Conservation (phyloP, 2,797 vertebrate genomes). For the Xerus rutilus region DNA sequence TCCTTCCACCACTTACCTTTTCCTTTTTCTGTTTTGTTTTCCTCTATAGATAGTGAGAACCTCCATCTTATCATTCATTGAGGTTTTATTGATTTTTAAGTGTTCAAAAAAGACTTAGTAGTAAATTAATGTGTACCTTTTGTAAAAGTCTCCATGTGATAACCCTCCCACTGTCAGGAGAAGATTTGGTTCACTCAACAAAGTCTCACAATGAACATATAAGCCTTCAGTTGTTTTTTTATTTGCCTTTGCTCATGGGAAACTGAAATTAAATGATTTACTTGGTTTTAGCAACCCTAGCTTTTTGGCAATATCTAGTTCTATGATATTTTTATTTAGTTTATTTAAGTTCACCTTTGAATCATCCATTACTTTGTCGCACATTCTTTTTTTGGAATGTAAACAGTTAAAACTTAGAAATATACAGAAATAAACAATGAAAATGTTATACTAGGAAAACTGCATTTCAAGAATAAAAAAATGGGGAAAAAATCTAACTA, state of each 20-base stretch:
- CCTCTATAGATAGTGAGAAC: not conserved
- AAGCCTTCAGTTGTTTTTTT: not conserved
- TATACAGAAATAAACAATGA: constrained; percentile 24
- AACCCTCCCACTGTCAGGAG: not conserved
- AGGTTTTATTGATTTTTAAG: constrained; percentile 21
- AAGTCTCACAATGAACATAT: not conserved
- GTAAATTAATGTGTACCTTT: not conserved
- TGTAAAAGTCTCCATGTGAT: not conserved
- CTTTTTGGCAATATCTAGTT: not conserved
- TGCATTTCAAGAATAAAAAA: constrained; percentile 37
- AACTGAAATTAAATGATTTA: constrained; percentile 47
- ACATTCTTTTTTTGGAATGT: constrained; percentile 42
- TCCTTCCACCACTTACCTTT: not conserved
- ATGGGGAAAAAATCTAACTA: not conserved
- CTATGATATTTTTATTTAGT: not conserved
- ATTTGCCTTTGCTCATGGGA: not conserved
- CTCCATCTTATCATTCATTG: not conserved
- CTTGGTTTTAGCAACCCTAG: not conserved
- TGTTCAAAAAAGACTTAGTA: not conserved
- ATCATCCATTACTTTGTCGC: not conserved
- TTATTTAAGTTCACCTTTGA: constrained; percentile 9
- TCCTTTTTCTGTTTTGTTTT: not conserved
- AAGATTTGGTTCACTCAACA: not conserved
- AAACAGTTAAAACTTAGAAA: constrained; percentile 21
- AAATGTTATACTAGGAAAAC: not conserved